Evolutionary conservation across 2,797 vertebrate species (phyloP).

Genomic region (Trachurus trachurus): DNA sequence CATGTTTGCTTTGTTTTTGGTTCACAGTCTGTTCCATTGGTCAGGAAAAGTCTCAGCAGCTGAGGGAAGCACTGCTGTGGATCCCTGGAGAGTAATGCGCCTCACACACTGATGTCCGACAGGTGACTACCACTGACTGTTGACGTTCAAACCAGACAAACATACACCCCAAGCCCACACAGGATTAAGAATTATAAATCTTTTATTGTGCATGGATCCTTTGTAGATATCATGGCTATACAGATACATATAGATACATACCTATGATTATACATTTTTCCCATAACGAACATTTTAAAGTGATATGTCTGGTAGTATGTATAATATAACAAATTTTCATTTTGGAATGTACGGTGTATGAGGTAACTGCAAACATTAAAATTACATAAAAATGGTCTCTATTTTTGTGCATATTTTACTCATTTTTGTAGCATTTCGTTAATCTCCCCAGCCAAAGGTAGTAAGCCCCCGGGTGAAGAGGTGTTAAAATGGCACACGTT

Average conservation of each 20-base stretch:
- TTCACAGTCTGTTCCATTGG: neutral
- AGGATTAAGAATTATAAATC: slow-evolving; percentile 94
- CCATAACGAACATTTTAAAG: slow-evolving; percentile 95
- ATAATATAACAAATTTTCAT: slow-evolving; percentile 92
- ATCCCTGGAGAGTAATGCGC: neutral
- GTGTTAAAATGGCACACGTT: slow-evolving; percentile 92
- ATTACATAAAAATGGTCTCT: slow-evolving; percentile 96
- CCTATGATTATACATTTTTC: slow-evolving; percentile 93
- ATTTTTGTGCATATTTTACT: slow-evolving; percentile 89
- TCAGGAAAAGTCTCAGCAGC: neutral
- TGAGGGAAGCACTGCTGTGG: neutral
- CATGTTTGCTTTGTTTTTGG: neutral
- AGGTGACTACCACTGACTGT: neutral
- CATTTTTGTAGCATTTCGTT: slow-evolving; percentile 81
- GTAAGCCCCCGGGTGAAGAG: slow-evolving; percentile 86
- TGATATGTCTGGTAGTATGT: slow-evolving; percentile 98
- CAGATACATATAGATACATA: slow-evolving; percentile 93
- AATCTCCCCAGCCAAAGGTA: slow-evolving; percentile 83
- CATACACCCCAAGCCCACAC: slow-evolving; percentile 36
- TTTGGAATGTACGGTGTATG: slow-evolving; percentile 99
- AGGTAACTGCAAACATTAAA: slow-evolving; percentile 98
- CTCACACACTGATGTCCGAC: neutral
- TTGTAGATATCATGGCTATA: slow-evolving; percentile 97
- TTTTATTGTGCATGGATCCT: slow-evolving; percentile 98
- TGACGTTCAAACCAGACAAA: neutral